phyloP scores from a whole-genome alignment of 2,113 vertebrate species.

The Aspidoscelis tigris region DNA sequence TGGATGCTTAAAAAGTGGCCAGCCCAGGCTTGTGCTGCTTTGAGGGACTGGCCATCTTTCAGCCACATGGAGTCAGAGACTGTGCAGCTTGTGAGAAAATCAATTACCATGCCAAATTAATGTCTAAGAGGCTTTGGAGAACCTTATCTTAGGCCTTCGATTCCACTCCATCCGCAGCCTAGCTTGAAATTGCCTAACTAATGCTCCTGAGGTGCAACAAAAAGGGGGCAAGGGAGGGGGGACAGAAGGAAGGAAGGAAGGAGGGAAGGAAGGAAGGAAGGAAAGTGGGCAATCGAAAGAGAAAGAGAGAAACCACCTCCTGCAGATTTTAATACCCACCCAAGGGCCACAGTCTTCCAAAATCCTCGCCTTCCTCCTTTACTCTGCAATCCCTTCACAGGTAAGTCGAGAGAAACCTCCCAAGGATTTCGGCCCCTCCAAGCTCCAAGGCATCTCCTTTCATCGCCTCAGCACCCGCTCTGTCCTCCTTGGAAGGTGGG shows the following conservation, averaged over 20 bases:
- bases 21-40: neutral
- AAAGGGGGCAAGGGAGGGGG: neutral
- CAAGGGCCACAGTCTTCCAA: neutral
- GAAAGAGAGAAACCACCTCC: constrained; percentile 32
- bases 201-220: neutral
- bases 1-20: neutral
- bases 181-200: constrained; percentile 52
- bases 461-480: neutral
- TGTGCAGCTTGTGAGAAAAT: constrained; percentile 33
- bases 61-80: neutral
- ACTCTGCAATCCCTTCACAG: neutral
- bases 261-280: neutral
- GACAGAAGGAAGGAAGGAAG: neutral
- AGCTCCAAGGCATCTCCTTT: neutral
- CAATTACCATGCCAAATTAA: constrained; percentile 38
- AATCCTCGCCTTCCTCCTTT: neutral
- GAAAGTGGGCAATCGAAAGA: neutral
- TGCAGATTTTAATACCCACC: rapidly evolving
- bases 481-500: neutral
- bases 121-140: constrained; percentile 31
- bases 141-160: constrained; percentile 26
- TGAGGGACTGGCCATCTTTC: neutral
- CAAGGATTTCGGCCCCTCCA: neutral
- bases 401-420: rapidly evolving
- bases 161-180: constrained; percentile 46